Base-by-base conservation (phyloP, 2,888 invertebrate species). In the Tubulanus polymorphus region DNA sequence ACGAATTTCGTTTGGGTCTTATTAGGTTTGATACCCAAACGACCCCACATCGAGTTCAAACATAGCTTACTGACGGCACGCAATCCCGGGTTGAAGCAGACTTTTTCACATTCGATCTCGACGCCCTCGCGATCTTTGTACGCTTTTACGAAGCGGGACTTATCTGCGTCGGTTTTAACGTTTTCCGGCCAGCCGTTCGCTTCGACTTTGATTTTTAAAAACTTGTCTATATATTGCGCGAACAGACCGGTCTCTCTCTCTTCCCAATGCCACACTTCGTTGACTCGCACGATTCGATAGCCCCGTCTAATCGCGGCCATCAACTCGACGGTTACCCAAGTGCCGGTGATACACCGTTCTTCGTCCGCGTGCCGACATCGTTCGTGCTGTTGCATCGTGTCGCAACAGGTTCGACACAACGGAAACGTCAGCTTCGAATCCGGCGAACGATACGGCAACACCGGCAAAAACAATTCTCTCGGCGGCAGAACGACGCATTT, bases 251-350 rank as follows among this genome's bases (percentile, higher is more conserved):
- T 25, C 2, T 51, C 60, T 2, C 55, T 56, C 20, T 65, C 53
- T 29, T 68, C 45, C 51, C 73, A 78, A 51, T 75, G 66, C 67
- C 73, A 76, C 15, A 76, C 69, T 59, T 76, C 74, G 37, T 62
- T 59, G 3, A 75, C 63, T 47, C 73, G 59, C 0, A 70, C 2
- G n/a, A 76, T 61, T 46, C 57, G 54, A 53, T 78, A 79, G 0
- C 73, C 75, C 28, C 62, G 59, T 50, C 60, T 35, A 0, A 72
- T 26, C 5, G 77, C 78, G 56, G 66, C 69, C 29, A 63, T 29
- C 0, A 79, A 47, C 59, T 79, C 78, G 18, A 70, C 70, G 0
- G 67, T 63, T 20, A 75, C 70, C 73, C 71, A 79, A 1, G 74
- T 73, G 6, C 78, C 71, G 0, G 28, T 53, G 2, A 76, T 54